These are phyloP conservation scores for Magallana angulata DNA, from an alignment of 1,140 invertebrate genomes.

Conservation along the genomic window DNA sequence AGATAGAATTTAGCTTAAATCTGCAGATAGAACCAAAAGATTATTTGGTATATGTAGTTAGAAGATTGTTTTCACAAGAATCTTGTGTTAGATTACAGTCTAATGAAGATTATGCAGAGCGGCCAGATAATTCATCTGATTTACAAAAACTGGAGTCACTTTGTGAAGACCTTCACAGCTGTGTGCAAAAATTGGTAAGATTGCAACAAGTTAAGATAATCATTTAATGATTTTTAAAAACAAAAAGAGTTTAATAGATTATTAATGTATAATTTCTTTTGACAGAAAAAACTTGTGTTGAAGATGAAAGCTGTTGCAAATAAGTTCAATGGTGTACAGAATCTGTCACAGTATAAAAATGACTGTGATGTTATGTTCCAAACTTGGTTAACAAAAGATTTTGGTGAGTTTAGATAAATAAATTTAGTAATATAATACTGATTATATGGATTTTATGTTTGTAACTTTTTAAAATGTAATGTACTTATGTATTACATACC, in stretches of 20 bases:
- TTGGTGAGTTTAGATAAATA: slow-evolving; percentile 52
- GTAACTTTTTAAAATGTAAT: no score
- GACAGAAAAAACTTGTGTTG: slow-evolving; percentile 64
- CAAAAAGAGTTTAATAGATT: no score
- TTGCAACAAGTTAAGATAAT: not conserved
- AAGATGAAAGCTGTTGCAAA: slow-evolving; percentile 54
- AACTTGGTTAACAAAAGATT: slow-evolving; percentile 59
- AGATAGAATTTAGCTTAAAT: no score
- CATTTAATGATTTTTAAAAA: no score
- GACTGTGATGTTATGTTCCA: slow-evolving; percentile 54
- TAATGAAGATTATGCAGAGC: slow-evolving; percentile 3
- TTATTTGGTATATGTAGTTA: no score
- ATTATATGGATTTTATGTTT: no score
- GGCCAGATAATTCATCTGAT: slow-evolving; percentile 42
- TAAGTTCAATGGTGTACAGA: slow-evolving; percentile 59
- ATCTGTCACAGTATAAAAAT: slow-evolving; percentile 55
- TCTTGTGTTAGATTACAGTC: slow-evolving; percentile 41
- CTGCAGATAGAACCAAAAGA: no score
- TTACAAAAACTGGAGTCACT: slow-evolving; percentile 26
- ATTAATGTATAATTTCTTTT: not conserved
- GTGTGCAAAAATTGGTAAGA: slow-evolving; percentile 60
- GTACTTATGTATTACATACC: no score
- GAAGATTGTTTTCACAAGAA: not conserved
- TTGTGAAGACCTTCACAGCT: slow-evolving; percentile 58
- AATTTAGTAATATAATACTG: no score